Evolutionary conservation across 2,797 vertebrate genomes (phyloP), one percentile per base, ranked within the genome.

Genomic region (Periophthalmus magnuspinnatus): DNA sequence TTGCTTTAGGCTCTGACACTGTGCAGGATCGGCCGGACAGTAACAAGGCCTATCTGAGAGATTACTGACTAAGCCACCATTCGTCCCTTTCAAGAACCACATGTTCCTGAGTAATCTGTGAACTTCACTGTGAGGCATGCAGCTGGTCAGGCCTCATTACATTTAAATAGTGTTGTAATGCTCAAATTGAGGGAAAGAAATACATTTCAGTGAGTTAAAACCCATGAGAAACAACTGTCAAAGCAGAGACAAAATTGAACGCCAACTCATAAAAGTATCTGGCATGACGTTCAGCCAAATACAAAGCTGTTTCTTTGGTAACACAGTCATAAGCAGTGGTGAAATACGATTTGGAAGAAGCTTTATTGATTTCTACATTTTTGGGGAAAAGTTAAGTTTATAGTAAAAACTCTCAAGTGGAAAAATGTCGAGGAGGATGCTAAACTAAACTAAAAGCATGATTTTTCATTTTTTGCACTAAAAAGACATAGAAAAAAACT

Each of bases 11-110:
- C 69, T 87, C 85, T 87, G 89, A 92, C 86, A 85, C 79, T 89
- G 69, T 86, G 81, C 91, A 94, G 92, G 86, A 69, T 80, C 80
- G 60, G 57, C 81, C 83, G 84, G 45, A 73, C 93, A 89, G 80
- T 74, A 79, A 78, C 67, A 45, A 69, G 78, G 83, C 80, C 79
- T 60, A 75, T 73, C 69, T 68, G 75, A 79, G 69, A 87, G 89
- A 91, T 92, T 92, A 86, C 77, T 90, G 85, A 84, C 61, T 71
- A 62, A 86, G 81, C 80, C 81, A 82, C 78, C 77, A 82, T 72
- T 38, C 65, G 74, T 71, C 80, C 59, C 69, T 71, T 52, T 66
- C 1, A 9, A 47, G 79, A 67, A 67, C 68, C 56, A 68, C 65
- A 70, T 65, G 63, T 59, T 78, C 14, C 67, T 79, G 76, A 77